A percentile compares a stretch with the other conserved stretches of the same genome.
phyloP scores from a whole-genome alignment of 2,888 invertebrate species.

The Lathronympha strigana region DNA sequence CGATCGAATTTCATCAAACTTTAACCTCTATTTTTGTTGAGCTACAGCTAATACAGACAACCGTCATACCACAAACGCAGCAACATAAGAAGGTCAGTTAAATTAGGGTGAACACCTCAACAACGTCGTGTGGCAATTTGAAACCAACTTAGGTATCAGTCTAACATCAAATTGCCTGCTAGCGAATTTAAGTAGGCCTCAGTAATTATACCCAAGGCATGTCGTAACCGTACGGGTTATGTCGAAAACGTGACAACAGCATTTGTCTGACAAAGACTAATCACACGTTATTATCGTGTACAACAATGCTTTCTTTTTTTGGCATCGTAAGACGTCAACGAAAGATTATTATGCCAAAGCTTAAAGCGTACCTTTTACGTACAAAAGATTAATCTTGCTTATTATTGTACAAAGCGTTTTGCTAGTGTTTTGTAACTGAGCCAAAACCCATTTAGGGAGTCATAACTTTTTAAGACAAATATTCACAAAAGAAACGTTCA shows the following conservation, averaged over 20 bases:
- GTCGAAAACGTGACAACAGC: conserved; percentile 59
- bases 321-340: conserved; percentile 25
- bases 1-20: too few species aligned
- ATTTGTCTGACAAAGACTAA: conserved; percentile 55
- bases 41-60: neutral
- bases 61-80: neutral
- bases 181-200: conserved; percentile 37
- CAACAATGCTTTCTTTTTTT: conserved; percentile 47
- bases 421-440: conserved; percentile 39
- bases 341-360: conserved; percentile 25
- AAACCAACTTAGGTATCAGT: conserved; percentile 32
- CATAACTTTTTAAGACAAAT: conserved; percentile 35
- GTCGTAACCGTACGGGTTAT: conserved; percentile 50
- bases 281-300: conserved; percentile 46
- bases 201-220: conserved; percentile 48
- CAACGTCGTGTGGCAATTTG: conserved; percentile 28
- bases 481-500: conserved; percentile 32
- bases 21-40: too few species aligned
- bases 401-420: conserved; percentile 24
- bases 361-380: conserved; percentile 27
- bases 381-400: conserved; percentile 39
- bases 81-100: conserved; percentile 2
- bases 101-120: conserved; percentile 4
- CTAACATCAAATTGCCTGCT: conserved; percentile 36
- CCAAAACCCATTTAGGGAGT: conserved; percentile 37